Percentiles rank a stretch among this genome's conserved stretches.
phyloP scores from a whole-genome alignment of 2,888 invertebrate species.

The Cephus pygmeus region DNA sequence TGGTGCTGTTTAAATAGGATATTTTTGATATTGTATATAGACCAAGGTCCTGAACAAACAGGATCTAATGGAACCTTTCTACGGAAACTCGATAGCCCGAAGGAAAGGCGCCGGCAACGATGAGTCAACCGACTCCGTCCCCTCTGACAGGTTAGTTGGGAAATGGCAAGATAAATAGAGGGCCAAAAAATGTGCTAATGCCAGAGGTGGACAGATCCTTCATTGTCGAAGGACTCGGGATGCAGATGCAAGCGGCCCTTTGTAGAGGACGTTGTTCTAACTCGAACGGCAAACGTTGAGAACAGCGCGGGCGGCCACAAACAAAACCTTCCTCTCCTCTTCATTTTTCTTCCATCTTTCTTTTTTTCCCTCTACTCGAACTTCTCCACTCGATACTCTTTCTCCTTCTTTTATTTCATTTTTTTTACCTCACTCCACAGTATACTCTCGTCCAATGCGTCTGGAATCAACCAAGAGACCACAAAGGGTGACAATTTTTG shows the following conservation, averaged over 20 bases:
- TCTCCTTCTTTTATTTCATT: conserved; percentile 7
- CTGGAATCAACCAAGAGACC: not conserved
- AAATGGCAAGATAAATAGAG: conserved; percentile 34
- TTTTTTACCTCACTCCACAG: conserved; percentile 4
- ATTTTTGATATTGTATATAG: not conserved
- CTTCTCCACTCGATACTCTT: conserved; percentile 10
- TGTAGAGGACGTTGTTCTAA: conserved; percentile 47
- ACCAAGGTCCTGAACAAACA: conserved; percentile 35
- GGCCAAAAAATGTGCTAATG: conserved; percentile 15
- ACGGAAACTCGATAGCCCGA: conserved; percentile 7
- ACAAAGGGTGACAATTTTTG: not conserved
- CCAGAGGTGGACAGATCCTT: not conserved
- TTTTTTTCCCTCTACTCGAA: conserved; percentile 22
- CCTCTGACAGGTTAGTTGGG: not conserved
- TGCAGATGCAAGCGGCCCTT: conserved; percentile 30
- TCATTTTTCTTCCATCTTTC: conserved; percentile 13
- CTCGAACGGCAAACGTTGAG: conserved; percentile 53
- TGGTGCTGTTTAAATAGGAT: not conserved
- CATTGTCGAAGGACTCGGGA: not conserved
- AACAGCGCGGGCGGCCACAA: conserved; percentile 46
- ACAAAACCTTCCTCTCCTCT: conserved; percentile 36
- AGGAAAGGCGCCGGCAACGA: conserved; percentile 13
- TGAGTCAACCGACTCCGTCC: conserved; percentile 12
- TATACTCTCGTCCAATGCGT: not conserved
- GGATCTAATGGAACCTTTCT: conserved; percentile 28